Percentiles rank a stretch among this genome's conserved stretches.
phyloP scores from a whole-genome alignment of 2,888 invertebrate species.

The Cheilosia scutellata region DNA sequence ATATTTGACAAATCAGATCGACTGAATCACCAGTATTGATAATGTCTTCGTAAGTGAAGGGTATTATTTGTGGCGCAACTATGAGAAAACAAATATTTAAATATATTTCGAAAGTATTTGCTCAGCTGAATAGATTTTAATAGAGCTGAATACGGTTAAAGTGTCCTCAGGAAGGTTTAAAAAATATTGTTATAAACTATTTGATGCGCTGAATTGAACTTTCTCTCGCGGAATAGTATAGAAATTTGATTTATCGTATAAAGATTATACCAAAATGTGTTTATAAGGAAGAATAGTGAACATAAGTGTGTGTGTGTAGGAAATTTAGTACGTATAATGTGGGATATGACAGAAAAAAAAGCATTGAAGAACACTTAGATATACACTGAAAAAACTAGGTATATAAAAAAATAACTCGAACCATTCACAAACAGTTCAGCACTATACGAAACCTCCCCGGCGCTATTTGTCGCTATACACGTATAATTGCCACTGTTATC shows the following conservation, averaged over 20 bases:
- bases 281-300: background rate
- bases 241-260: background rate
- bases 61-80: slow-evolving; percentile 91
- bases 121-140: background rate
- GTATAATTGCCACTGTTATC: slow-evolving; percentile 89
- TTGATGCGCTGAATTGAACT: slow-evolving; percentile 9
- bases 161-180: background rate
- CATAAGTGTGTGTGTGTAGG: slow-evolving; percentile 9
- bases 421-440: slow-evolving; percentile 88
- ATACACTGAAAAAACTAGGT: slow-evolving; percentile 24
- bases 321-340: slow-evolving; percentile 16
- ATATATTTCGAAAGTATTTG: background rate
- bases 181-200: background rate
- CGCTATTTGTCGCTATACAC: slow-evolving; percentile 87
- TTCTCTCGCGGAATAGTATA: slow-evolving; percentile 10
- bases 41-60: slow-evolving; percentile 90
- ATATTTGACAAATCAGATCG: slow-evolving; percentile 89
- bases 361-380: slow-evolving; percentile 12
- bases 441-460: slow-evolving; percentile 86
- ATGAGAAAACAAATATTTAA: slow-evolving; percentile 68
- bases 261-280: background rate
- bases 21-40: slow-evolving; percentile 89
- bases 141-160: background rate
- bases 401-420: slow-evolving; percentile 79
- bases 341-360: slow-evolving; percentile 6